phyloP scores from a whole-genome alignment of 2,888 invertebrate genomes.

The Lagria hirta region DNA sequence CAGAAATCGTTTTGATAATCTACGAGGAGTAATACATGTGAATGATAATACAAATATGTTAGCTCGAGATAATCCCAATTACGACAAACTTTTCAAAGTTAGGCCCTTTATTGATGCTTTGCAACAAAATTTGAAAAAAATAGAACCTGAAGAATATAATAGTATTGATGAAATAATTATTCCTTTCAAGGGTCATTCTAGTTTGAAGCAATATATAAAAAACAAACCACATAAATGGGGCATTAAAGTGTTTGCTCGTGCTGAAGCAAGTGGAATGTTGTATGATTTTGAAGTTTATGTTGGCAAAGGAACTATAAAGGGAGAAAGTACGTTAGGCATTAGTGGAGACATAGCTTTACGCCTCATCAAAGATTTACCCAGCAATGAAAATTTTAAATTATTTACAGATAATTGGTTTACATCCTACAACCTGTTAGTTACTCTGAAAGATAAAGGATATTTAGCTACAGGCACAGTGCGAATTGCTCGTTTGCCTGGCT shows the following conservation, averaged over 20 bases:
- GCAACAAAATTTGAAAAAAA: too few relatives aligned
- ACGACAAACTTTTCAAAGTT: too few relatives aligned
- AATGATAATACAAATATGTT: too few relatives aligned
- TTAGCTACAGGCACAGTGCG: background rate
- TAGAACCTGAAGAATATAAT: conserved; percentile 37
- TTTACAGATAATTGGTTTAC: conserved; percentile 29
- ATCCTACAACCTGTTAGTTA: conserved; percentile 16
- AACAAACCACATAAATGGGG: conserved; percentile 15
- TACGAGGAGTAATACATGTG: too few relatives aligned
- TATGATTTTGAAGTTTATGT: conserved; percentile 14
- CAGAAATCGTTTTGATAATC: too few relatives aligned
- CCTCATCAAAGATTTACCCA: too few relatives aligned
- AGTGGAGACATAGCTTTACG: background rate
- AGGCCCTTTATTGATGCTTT: too few relatives aligned
- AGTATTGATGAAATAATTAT: conserved; percentile 26
- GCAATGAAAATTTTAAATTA: background rate
- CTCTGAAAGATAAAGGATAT: background rate
- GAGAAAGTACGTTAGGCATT: too few relatives aligned
- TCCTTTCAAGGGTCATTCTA: conserved; percentile 23
- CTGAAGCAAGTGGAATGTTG: conserved; percentile 9
- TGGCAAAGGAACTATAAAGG: conserved; percentile 22
- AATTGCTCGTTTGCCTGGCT: conserved; percentile 25
- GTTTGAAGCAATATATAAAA: conserved; percentile 24
- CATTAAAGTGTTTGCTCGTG: conserved; percentile 9
- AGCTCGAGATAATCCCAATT: too few relatives aligned